A percentile compares a stretch with the other conserved stretches of the same genome.
Conservation (phyloP, 2,113 vertebrate species). For the Tetrax tetrax region DNA sequence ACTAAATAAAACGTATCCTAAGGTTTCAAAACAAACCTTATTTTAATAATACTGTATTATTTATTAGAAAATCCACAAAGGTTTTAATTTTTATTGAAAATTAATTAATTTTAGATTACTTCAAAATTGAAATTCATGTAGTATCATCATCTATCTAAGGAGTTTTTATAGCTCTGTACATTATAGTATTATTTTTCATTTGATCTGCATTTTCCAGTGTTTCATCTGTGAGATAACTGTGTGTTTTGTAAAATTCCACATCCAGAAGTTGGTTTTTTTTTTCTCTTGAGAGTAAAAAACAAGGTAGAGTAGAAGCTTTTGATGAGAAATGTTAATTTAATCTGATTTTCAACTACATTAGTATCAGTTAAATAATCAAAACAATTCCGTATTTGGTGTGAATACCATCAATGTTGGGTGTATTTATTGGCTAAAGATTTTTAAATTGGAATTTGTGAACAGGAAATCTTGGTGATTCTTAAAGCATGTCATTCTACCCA, state of each 20-base stretch:
- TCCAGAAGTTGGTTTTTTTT: not conserved
- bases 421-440: not conserved
- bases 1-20: not conserved
- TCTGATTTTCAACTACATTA: not conserved
- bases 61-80: not conserved
- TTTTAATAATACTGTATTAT: constrained; percentile 18
- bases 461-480: not conserved
- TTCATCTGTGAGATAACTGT: not conserved
- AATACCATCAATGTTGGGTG: not conserved
- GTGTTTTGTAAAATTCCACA: not conserved
- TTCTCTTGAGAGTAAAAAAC: not conserved
- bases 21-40: constrained; percentile 25
- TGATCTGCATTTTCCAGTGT: not conserved
- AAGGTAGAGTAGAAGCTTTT: not conserved
- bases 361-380: not conserved
- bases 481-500: not conserved
- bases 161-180: not conserved
- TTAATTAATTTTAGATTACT: not conserved
- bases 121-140: not conserved
- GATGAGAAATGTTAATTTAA: not conserved
- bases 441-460: not conserved
- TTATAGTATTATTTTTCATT: not conserved
- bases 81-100: not conserved
- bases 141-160: not conserved
- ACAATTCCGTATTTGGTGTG: not conserved